phyloP scores from a whole-genome alignment of 37 sponge, comb jelly and placozoan genomes.

The Bolinopsis microptera region DNA sequence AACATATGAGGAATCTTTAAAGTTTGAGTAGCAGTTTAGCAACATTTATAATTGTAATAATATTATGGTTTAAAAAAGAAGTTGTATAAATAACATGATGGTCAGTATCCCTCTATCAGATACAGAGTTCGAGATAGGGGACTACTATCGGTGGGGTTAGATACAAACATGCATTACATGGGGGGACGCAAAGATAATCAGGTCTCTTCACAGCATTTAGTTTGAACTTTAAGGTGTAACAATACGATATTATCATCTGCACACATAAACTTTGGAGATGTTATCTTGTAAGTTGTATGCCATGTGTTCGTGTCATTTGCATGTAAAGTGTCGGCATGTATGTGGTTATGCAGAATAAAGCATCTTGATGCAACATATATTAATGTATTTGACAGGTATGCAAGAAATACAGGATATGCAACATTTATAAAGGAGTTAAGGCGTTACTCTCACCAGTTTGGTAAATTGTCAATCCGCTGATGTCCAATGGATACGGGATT shows the following conservation, averaged over 20 bases:
- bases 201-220: background rate
- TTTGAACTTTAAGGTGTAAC: too few relatives aligned
- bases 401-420: background rate
- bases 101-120: too few relatives aligned
- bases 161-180: background rate
- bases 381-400: background rate
- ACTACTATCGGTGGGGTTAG: too few relatives aligned
- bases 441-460: conserved; percentile 49
- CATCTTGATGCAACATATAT: background rate
- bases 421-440: background rate
- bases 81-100: background rate
- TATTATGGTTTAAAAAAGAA: background rate
- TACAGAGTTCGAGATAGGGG: too few relatives aligned
- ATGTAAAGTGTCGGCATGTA: background rate
- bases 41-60: background rate
- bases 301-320: too few relatives aligned
- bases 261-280: too few relatives aligned
- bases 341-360: background rate
- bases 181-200: background rate
- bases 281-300: too few relatives aligned
- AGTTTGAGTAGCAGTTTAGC: background rate
- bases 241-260: too few relatives aligned
- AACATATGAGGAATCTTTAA: background rate
- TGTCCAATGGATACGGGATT: conserved; percentile 50
- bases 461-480: conserved; percentile 44